A percentile compares a stretch with the other conserved stretches of the same genome.
Conservation (phyloP, 2,113 vertebrate genomes). For the Neomonachus schauinslandi region DNA sequence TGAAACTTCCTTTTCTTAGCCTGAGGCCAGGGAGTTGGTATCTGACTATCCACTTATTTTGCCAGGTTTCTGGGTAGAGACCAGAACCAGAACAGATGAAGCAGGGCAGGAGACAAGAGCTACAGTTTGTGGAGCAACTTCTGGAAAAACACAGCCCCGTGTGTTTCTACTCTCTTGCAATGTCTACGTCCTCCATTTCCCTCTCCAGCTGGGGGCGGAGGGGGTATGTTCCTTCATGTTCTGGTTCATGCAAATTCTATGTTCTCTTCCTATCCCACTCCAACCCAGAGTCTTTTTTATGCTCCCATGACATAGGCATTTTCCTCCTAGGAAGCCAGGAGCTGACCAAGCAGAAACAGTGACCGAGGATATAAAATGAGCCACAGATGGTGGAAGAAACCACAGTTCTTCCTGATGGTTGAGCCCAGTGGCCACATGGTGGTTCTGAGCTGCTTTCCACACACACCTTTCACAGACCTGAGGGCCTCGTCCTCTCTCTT, state of each 20-base stretch:
- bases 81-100: not conserved
- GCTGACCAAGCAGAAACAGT: not conserved
- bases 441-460: not conserved
- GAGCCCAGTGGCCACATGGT: fast-evolving
- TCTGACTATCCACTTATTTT: not conserved
- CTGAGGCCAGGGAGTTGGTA: not conserved
- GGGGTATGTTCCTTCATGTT: not conserved
- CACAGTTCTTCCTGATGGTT: not conserved
- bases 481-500: not conserved
- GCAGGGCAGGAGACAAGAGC: not conserved
- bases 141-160: not conserved
- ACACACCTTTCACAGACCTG: not conserved
- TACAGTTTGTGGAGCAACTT: not conserved
- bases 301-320: not conserved
- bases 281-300: not conserved
- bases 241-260: not conserved
- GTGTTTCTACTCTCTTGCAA: not conserved
- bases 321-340: not conserved
- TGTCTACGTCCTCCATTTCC: not conserved
- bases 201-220: not conserved
- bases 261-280: not conserved
- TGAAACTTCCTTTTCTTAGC: not conserved
- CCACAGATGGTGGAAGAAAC: not conserved
- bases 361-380: not conserved
- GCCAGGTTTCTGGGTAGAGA: not conserved